Evolutionary conservation across 2,113 vertebrate species (phyloP).

Genomic region (Eclectus roratus): DNA sequence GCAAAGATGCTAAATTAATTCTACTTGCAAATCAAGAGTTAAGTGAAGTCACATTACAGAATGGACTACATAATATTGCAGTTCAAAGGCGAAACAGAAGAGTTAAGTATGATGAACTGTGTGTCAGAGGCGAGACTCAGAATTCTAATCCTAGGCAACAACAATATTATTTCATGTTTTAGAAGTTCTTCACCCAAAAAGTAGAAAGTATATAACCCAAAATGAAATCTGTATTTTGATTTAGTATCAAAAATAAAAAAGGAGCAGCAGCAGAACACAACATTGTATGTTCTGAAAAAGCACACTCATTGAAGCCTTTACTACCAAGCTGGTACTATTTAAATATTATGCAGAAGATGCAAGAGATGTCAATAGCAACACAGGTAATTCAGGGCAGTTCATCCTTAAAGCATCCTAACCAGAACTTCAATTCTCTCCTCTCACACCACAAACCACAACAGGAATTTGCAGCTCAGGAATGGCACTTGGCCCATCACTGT

Average conservation of each 20-base stretch:
- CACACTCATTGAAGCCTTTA: not conserved
- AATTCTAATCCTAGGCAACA: not conserved
- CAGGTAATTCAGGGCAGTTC: not conserved
- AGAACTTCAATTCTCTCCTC: fast-evolving
- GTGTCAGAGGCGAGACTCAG: not conserved
- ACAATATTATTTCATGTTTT: not conserved
- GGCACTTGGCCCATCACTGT: not conserved
- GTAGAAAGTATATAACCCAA: not conserved
- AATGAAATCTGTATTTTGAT: not conserved
- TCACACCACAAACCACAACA: not conserved
- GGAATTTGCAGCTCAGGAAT: not conserved
- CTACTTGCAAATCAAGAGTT: not conserved
- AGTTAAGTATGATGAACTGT: not conserved
- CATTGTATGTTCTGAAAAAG: not conserved
- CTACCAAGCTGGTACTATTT: not conserved
- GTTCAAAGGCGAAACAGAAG: not conserved
- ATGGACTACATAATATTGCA: not conserved
- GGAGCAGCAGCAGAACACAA: not conserved
- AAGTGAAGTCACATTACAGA: not conserved
- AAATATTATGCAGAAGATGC: fast-evolving
- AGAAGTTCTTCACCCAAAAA: not conserved
- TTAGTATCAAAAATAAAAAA: not conserved
- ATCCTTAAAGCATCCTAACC: not conserved
- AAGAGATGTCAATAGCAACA: fast-evolving
- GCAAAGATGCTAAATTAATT: not conserved